Evolutionary conservation across 2,888 invertebrate genomes (phyloP).

Genomic region (Helleia helle): DNA sequence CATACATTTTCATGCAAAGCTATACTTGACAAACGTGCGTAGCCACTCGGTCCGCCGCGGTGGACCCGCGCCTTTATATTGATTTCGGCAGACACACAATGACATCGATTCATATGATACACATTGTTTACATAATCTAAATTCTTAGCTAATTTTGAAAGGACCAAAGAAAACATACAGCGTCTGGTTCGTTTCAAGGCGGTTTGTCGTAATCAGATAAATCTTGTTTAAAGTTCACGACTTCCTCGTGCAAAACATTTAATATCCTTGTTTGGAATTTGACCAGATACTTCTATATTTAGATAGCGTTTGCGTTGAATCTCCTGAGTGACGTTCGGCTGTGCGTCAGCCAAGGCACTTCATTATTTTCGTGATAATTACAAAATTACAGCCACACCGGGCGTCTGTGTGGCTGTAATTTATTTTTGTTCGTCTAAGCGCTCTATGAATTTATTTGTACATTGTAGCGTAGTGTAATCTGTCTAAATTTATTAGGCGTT

Average conservation of each 20-base stretch:
- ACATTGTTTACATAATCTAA: slow-evolving; percentile 35
- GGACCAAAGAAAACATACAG: slow-evolving; percentile 49
- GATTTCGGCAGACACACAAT: background rate
- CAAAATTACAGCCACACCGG: slow-evolving; percentile 1
- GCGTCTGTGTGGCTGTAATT: background rate
- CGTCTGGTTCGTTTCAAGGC: slow-evolving; percentile 50
- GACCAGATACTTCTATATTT: slow-evolving; percentile 27
- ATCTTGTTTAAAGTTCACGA: slow-evolving; percentile 42
- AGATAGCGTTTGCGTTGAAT: slow-evolving; percentile 19
- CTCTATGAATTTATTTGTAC: too few species aligned
- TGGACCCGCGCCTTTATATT: too few species aligned
- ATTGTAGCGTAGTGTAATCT: too few species aligned
- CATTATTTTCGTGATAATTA: slow-evolving; percentile 11
- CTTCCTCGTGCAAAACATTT: slow-evolving; percentile 39
- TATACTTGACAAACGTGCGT: too few species aligned
- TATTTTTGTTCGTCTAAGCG: too few species aligned
- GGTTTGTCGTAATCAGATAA: slow-evolving; percentile 53
- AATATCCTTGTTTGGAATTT: slow-evolving; percentile 32
- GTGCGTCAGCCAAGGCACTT: slow-evolving; percentile 16
- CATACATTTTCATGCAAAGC: too few species aligned
- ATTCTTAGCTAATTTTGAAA: slow-evolving; percentile 30
- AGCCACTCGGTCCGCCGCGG: too few species aligned
- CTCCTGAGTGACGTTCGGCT: slow-evolving; percentile 13
- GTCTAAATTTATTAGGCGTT: too few species aligned
- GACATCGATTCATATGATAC: slow-evolving; percentile 7